Conservation (phyloP, 2,797 vertebrate species). For the Discoglossus pictus region DNA sequence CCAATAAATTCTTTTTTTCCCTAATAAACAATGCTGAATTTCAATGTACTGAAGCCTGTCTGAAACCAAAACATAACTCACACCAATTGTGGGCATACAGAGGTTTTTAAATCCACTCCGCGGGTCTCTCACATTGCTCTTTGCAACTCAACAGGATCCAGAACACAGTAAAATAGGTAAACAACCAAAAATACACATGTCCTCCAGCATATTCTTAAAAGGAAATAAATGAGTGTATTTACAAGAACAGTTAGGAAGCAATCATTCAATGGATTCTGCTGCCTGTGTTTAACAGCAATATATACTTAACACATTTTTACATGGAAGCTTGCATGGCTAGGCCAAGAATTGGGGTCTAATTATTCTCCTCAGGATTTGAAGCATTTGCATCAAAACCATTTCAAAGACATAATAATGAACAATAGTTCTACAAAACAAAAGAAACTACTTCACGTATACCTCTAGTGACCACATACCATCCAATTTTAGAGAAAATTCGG, state of each 20-base stretch:
- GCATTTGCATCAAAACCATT: too few relatives aligned
- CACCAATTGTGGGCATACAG: neutral
- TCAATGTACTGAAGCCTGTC: too few relatives aligned
- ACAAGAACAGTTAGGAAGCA: neutral
- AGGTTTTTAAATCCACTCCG: neutral
- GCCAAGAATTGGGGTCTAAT: slow-evolving; percentile 3
- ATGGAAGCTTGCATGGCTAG: too few relatives aligned
- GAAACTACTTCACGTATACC: too few relatives aligned
- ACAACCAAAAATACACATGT: slow-evolving; percentile 35
- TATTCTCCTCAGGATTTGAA: neutral
- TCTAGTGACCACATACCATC: too few relatives aligned
- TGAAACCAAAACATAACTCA: neutral
- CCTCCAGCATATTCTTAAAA: slow-evolving; percentile 28
- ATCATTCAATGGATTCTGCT: slow-evolving; percentile 2
- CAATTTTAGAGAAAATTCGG: too few relatives aligned
- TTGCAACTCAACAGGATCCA: slow-evolving; percentile 20
- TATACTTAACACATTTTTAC: too few relatives aligned
- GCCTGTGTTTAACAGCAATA: slow-evolving; percentile 7
- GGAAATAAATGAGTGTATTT: slow-evolving; percentile 19
- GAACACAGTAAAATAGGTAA: slow-evolving; percentile 8
- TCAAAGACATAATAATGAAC: too few relatives aligned
- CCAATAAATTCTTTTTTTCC: too few relatives aligned
- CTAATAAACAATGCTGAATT: too few relatives aligned
- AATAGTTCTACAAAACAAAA: too few relatives aligned
- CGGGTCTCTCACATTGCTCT: neutral